These are phyloP conservation scores for Cheiracanthium punctorium DNA, from an alignment of 2,888 invertebrate species.

Conservation along the genomic window DNA sequence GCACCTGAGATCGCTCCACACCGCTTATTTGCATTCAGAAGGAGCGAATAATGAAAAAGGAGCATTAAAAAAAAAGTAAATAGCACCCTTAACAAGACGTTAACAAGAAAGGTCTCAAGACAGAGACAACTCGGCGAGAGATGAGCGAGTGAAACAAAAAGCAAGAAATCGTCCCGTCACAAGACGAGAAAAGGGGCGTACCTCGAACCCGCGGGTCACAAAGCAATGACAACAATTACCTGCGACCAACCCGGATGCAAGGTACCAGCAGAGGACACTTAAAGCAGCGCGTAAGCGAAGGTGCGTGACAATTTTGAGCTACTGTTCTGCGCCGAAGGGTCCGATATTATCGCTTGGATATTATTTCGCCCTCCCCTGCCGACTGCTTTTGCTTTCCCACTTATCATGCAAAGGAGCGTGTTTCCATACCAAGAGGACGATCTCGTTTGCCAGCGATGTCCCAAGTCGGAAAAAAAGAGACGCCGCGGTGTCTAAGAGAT, in stretches of 20 bases:
- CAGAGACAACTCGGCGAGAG: neutral
- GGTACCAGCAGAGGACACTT: conserved; percentile 40
- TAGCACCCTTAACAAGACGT: conserved; percentile 39
- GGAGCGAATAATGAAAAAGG: neutral
- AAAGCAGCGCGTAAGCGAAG: conserved; percentile 46
- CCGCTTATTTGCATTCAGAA: neutral
- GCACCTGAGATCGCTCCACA: neutral
- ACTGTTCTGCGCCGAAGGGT: conserved; percentile 31
- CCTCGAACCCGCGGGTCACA: conserved; percentile 41
- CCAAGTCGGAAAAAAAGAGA: neutral
- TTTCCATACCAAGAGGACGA: neutral
- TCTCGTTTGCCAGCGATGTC: neutral
- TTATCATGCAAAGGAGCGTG: conserved; percentile 25
- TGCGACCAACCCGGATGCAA: no score
- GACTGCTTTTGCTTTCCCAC: neutral
- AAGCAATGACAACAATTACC: conserved; percentile 64
- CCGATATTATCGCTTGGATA: conserved; percentile 26
- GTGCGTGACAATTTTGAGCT: conserved; percentile 58
- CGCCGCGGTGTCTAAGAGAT: neutral
- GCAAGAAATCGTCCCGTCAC: neutral
- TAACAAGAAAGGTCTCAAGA: neutral
- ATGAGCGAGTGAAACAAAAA: neutral
- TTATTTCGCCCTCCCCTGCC: neutral
- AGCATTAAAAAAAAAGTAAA: conserved; percentile 1
- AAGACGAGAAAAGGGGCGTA: conserved; percentile 46